phyloP scores from a whole-genome alignment of 2,797 vertebrate genomes.

The Chloroceryle amazona region DNA sequence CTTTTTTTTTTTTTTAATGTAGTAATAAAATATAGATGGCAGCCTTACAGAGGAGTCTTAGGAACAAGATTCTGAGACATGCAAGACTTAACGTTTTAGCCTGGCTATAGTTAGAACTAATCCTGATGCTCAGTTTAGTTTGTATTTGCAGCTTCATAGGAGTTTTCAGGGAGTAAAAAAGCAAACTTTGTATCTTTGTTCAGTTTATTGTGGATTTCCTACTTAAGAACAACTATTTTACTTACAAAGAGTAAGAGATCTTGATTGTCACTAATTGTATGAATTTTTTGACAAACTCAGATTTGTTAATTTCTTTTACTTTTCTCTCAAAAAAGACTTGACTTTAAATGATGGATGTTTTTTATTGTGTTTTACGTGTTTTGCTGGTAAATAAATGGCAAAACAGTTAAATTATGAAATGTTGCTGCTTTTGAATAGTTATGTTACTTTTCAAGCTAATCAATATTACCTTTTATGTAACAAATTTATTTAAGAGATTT shows the following conservation, averaged over 20 bases:
- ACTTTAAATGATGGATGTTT: background rate
- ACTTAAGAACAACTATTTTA: background rate
- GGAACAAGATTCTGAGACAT: too few species aligned
- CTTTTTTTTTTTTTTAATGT: background rate
- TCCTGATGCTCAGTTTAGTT: background rate
- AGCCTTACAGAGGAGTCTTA: background rate
- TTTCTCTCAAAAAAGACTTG: background rate
- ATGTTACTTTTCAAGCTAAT: background rate
- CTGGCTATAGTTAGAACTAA: background rate
- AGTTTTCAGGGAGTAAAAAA: background rate
- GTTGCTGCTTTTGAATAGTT: background rate
- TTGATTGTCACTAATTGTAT: background rate
- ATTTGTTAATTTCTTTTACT: background rate
- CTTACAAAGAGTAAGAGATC: background rate
- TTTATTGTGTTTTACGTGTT: background rate
- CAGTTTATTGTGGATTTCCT: background rate
- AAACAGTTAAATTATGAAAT: background rate
- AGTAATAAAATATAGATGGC: background rate
- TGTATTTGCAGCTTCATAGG: background rate
- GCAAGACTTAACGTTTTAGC: background rate
- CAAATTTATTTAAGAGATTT: background rate
- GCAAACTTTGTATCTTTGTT: background rate
- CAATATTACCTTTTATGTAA: background rate
- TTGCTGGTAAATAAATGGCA: background rate
- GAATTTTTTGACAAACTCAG: background rate